Evolutionary conservation across 2,888 invertebrate genomes (phyloP).

Genomic region (Epistrophe grossulariae): DNA sequence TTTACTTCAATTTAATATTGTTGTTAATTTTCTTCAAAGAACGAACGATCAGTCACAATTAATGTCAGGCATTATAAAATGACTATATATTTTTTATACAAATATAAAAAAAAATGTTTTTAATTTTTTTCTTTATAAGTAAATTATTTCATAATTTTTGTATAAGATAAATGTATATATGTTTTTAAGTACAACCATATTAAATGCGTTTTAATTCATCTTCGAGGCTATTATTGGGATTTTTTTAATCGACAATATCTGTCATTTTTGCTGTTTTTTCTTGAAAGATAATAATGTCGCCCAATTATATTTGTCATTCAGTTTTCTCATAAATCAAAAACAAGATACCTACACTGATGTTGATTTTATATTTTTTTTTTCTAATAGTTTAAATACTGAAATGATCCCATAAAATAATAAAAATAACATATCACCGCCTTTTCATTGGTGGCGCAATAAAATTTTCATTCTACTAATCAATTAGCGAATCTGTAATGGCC

Average conservation of each 20-base stretch:
- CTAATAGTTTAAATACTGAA: neutral
- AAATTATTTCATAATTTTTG: constrained; percentile 60
- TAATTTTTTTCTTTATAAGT: constrained; percentile 42
- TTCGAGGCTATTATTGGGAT: constrained; percentile 23
- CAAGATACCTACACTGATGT: neutral
- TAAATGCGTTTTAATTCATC: constrained; percentile 53
- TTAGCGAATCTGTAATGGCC: constrained; percentile 77
- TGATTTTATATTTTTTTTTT: neutral
- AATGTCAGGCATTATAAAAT: constrained; percentile 53
- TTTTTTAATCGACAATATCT: neutral
- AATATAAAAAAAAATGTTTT: constrained; percentile 16
- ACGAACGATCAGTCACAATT: constrained; percentile 52
- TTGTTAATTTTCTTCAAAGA: constrained; percentile 64
- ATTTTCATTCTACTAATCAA: constrained; percentile 38
- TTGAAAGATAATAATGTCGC: neutral
- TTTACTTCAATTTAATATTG: constrained; percentile 72
- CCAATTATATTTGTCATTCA: neutral
- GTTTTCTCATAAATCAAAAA: neutral
- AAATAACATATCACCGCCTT: neutral
- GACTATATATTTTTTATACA: constrained; percentile 12
- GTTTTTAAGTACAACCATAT: constrained; percentile 61
- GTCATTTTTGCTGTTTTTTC: neutral
- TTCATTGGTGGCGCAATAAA: constrained; percentile 32
- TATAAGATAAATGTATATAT: constrained; percentile 69
- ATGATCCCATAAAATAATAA: neutral